phyloP scores from a whole-genome alignment of 2,888 invertebrate species.

The Ctenicera cuprea region DNA sequence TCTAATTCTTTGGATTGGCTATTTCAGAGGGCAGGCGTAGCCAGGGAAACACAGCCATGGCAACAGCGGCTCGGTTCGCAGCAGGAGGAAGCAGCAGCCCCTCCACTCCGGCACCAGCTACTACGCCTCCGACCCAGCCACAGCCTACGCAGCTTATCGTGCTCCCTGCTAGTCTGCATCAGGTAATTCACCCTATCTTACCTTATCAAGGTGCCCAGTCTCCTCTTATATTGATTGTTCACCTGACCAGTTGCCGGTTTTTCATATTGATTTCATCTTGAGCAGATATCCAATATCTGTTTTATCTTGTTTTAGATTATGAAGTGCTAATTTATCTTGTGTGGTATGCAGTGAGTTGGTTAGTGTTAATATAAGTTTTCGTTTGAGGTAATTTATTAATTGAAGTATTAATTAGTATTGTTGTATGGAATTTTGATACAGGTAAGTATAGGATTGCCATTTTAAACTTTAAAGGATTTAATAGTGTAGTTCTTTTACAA shows the following conservation, averaged over 20 bases:
- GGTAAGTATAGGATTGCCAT: not conserved
- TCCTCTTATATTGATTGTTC: slow-evolving; percentile 54
- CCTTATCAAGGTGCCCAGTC: slow-evolving; percentile 45
- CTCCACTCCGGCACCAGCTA: slow-evolving; percentile 70
- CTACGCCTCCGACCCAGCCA: slow-evolving; percentile 70
- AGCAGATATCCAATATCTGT: slow-evolving; percentile 29
- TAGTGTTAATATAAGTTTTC: not conserved
- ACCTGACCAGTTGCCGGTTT: slow-evolving; percentile 18
- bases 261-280: slow-evolving; percentile 50
- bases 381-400: not conserved
- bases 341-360: not conserved
- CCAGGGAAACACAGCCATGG: slow-evolving; percentile 72
- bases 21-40: slow-evolving; percentile 71
- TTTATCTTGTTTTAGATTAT: slow-evolving; percentile 39
- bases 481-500: not conserved
- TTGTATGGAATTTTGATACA: not conserved
- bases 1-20: slow-evolving; percentile 56
- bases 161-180: slow-evolving; percentile 72
- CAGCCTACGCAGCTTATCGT: slow-evolving; percentile 72
- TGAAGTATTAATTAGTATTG: not conserved
- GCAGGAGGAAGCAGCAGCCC: slow-evolving; percentile 75
- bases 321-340: slow-evolving; percentile 29
- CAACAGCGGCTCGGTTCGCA: slow-evolving; percentile 77
- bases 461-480: not conserved
- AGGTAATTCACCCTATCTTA: slow-evolving; percentile 66